These are phyloP conservation scores for Sparidentex hasta DNA, from an alignment of 2,797 vertebrate genomes.

Conservation along the genomic window DNA sequence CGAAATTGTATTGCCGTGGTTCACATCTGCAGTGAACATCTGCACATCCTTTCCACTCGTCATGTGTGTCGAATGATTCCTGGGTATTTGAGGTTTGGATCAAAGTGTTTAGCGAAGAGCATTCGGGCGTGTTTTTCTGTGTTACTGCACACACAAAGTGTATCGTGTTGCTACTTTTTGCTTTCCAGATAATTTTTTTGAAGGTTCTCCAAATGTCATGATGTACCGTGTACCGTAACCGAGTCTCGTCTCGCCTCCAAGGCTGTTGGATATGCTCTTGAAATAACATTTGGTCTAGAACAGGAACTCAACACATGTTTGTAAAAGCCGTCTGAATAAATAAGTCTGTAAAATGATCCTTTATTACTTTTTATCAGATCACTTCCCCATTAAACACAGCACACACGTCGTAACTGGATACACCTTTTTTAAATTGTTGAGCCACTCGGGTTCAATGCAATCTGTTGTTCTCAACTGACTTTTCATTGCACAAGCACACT, in stretches of 20 bases:
- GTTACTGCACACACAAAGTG: not conserved
- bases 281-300: slow-evolving; percentile 21
- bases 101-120: not conserved
- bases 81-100: not conserved
- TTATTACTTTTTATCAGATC: slow-evolving; percentile 5
- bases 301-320: slow-evolving; percentile 14
- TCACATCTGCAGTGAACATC: not conserved
- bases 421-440: not conserved
- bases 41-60: not conserved
- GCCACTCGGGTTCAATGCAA: not conserved
- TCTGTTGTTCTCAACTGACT: not conserved
- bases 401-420: not conserved
- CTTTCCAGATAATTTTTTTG: slow-evolving; percentile 16
- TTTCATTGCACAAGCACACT: slow-evolving; percentile 3
- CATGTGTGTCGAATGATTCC: not conserved
- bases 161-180: slow-evolving; percentile 3
- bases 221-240: slow-evolving; percentile 22
- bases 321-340: slow-evolving; percentile 13
- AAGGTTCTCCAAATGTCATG: slow-evolving; percentile 53
- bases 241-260: slow-evolving; percentile 23
- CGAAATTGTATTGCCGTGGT: not conserved
- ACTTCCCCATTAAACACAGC: not conserved
- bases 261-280: slow-evolving; percentile 33
- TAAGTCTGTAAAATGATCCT: slow-evolving; percentile 4
- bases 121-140: not conserved